These are phyloP conservation scores for Aelia acuminata DNA, from an alignment of 2,888 invertebrate genomes.

Conservation along the genomic window DNA sequence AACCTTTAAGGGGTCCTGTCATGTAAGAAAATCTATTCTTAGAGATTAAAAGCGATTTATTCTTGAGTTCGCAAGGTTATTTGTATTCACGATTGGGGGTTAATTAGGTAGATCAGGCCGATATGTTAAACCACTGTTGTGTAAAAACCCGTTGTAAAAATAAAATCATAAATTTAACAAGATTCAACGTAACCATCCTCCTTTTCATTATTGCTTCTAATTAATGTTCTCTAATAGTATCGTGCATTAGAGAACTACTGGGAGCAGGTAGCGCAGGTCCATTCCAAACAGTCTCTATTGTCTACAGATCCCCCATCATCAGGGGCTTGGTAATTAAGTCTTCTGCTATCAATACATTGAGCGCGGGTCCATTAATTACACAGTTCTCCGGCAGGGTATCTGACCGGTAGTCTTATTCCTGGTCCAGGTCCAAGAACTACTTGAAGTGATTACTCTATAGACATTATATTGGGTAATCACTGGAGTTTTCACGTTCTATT, in stretches of 20 bases:
- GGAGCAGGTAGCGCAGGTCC: neutral
- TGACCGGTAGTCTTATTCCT: neutral
- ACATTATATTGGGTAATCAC: too few relatives aligned
- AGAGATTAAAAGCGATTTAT: neutral
- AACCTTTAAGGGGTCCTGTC: neutral
- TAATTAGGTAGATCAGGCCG: too few relatives aligned
- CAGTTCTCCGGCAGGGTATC: neutral
- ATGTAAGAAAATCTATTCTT: neutral
- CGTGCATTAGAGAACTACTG: neutral
- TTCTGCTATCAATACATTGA: conserved; percentile 15
- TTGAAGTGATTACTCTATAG: too few relatives aligned
- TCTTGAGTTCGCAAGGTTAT: neutral
- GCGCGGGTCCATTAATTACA: neutral
- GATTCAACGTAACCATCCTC: too few relatives aligned
- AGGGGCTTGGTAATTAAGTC: neutral
- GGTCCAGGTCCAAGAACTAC: too few relatives aligned
- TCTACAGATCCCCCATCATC: neutral
- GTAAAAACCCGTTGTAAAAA: too few relatives aligned
- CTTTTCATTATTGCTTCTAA: neutral
- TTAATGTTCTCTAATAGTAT: too few relatives aligned
- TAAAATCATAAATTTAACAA: too few relatives aligned
- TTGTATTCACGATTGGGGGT: too few relatives aligned
- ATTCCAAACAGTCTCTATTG: neutral
- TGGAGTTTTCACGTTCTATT: too few relatives aligned
- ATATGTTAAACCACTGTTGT: too few relatives aligned